A percentile compares a stretch with the other conserved stretches of the same genome.
Conservation (phyloP, 2,113 vertebrate genomes). For the Rhinopithecus roxellana region DNA sequence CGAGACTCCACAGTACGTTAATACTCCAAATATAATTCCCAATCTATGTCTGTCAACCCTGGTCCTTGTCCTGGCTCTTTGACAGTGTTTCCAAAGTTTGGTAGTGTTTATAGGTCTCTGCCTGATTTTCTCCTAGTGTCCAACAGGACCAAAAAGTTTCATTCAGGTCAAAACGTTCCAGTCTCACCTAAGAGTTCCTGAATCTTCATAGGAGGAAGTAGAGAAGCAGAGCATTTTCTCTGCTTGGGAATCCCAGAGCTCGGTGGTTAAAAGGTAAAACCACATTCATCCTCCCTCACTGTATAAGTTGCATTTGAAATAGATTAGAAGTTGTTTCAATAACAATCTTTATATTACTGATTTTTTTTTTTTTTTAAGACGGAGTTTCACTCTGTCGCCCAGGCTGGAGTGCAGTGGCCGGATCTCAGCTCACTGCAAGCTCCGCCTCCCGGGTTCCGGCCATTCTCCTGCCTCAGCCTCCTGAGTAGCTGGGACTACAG, state of each 20-base stretch:
- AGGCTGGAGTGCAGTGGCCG: too few species aligned
- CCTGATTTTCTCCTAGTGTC: background rate
- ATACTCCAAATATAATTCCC: background rate
- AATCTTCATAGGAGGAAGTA: background rate
- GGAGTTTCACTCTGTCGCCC: too few species aligned
- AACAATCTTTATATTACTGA: constrained; percentile 17
- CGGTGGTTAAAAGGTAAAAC: background rate
- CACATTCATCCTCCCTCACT: background rate
- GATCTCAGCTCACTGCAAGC: too few species aligned
- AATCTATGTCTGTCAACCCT: background rate
- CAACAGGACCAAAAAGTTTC: background rate
- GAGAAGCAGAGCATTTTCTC: background rate
- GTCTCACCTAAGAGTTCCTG: background rate
- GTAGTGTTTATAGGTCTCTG: background rate
- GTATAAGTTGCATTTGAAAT: constrained; percentile 38
- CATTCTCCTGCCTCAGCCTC: too few species aligned
- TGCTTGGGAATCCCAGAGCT: background rate
- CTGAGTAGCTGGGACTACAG: too few species aligned
- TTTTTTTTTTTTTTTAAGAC: background rate
- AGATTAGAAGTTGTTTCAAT: background rate
- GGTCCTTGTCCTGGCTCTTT: background rate
- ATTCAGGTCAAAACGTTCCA: background rate
- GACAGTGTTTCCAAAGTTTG: background rate
- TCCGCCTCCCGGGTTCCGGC: too few species aligned
- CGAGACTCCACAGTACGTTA: background rate